Conservation (phyloP, 2,113 vertebrate species). For the Setophaga kirtlandii region DNA sequence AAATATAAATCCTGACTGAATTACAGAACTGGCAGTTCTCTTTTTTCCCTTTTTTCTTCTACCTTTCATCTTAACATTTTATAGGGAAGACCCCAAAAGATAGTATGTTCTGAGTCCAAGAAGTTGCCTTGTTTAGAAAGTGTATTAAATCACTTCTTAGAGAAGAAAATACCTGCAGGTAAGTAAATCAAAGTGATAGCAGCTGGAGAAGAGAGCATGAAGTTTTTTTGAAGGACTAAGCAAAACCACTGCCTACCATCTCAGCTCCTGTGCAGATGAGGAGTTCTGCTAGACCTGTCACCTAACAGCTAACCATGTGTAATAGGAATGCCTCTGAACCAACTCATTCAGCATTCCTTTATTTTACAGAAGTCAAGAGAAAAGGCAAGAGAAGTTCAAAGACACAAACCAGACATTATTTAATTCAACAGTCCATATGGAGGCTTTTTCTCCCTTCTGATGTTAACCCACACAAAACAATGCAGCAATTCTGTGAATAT, state of each 20-base stretch:
- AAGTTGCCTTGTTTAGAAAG: neutral
- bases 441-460: neutral
- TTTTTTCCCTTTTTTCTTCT: neutral
- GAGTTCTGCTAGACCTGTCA: neutral
- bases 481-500: neutral
- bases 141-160: neutral
- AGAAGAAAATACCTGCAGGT: neutral
- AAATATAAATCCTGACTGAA: slow-evolving; percentile 11
- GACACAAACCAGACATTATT: neutral
- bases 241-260: neutral
- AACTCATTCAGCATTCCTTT: neutral
- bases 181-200: neutral
- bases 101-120: neutral
- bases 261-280: neutral
- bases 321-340: neutral
- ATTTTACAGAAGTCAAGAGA: neutral
- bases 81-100: neutral
- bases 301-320: neutral
- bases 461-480: neutral
- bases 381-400: neutral
- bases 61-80: neutral
- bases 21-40: neutral
- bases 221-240: neutral
- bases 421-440: neutral
- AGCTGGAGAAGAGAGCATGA: neutral